Evolutionary conservation across 2,888 invertebrate species (phyloP), one percentile per base, ranked within the genome.

Genomic region (Polydrusus tereticollis): DNA sequence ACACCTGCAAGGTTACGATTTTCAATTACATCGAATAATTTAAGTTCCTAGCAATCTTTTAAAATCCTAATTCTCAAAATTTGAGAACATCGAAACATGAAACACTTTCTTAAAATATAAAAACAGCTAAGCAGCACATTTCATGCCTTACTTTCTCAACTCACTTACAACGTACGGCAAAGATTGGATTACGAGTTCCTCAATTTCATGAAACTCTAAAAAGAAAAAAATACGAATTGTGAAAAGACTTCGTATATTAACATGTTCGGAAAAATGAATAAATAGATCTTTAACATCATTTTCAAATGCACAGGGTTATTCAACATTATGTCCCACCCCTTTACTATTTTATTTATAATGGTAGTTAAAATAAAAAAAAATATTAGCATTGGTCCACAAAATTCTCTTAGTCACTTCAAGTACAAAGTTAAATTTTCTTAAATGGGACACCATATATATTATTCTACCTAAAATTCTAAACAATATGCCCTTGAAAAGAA

Each of bases 61-160:
- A 33, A 63, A 47, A 63, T 50, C 36, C 47, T 47, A 36, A 63
- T 29, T 63, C 50, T 36, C 59, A 21, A 21, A 43, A 21, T 21
- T 41, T 23, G 41, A 36, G 21, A 47, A 47, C 63, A 63, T 26
- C 47, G 50, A 63, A 50, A 62, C 62, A 45, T 62, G 47, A 62
- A 62, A 63, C 63, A 63, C 63, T 63, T 63, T 63, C 45, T 59
- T 59, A 14, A 23, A 63, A 29, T 50, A 63, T 20, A 43, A 64
- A 64, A 64, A 64, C 64, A 64, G 52, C 64, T 64, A 64, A 64
- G 55, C 64, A 55, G 55, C 64, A 55, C 64, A 55, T 64, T 26
- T 64, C 64, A 64, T 64, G 55, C 64, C 23, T 64, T 64, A 64
- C 23, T 64, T 64, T 64, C 52, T 64, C 52, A 41, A 64, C 64